A percentile compares a stretch with the other conserved stretches of the same genome.
Conservation (phyloP, 2,888 invertebrate species). For the Craniophora ligustri region DNA sequence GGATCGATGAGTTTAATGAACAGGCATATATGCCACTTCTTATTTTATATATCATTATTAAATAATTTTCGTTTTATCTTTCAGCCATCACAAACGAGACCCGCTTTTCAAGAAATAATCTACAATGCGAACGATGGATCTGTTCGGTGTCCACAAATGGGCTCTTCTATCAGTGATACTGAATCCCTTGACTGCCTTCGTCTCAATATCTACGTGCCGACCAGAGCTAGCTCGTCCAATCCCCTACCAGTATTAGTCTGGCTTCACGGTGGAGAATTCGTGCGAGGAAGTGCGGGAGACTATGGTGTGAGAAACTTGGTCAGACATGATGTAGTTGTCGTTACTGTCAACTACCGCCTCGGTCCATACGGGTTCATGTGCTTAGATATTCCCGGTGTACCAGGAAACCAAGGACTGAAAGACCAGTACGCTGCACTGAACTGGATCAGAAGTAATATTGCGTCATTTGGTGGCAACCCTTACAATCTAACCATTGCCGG, state of each 20-base stretch:
- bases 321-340: constrained; percentile 75
- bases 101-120: constrained; percentile 70
- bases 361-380: constrained; percentile 85
- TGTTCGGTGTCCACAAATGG: constrained; percentile 75
- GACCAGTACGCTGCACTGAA: constrained; percentile 78
- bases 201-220: constrained; percentile 89
- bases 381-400: constrained; percentile 71
- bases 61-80: constrained; percentile 45
- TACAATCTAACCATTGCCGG: constrained; percentile 80
- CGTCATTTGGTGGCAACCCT: constrained; percentile 81
- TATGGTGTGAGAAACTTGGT: constrained; percentile 72
- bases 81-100: constrained; percentile 68
- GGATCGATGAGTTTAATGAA: constrained; percentile 24
- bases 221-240: constrained; percentile 68
- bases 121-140: constrained; percentile 75
- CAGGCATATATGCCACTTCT: neutral
- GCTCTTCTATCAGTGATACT: constrained; percentile 38
- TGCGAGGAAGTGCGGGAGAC: constrained; percentile 67
- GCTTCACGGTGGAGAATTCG: constrained; percentile 80
- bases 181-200: constrained; percentile 89
- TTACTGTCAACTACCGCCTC: constrained; percentile 80
- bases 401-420: constrained; percentile 83
- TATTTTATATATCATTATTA: neutral
- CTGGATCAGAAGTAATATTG: constrained; percentile 79
- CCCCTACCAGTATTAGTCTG: constrained; percentile 81